These are phyloP conservation scores for Plectropomus leopardus DNA, from an alignment of 2,113 vertebrate genomes.

Conservation along the genomic window DNA sequence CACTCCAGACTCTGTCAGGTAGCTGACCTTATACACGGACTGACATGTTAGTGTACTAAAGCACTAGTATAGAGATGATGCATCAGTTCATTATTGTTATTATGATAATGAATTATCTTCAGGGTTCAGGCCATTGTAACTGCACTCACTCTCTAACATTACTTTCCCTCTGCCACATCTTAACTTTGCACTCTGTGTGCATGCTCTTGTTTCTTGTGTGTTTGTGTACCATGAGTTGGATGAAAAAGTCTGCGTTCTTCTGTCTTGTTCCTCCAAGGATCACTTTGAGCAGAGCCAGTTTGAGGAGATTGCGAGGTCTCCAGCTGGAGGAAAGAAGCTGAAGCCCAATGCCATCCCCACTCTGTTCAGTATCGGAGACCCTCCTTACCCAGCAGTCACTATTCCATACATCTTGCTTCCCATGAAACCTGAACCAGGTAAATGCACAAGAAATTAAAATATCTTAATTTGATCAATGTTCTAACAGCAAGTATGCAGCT, in stretches of 20 bases:
- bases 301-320: slow-evolving; percentile 86
- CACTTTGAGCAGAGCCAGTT: slow-evolving; percentile 88
- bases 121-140: background rate
- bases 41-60: background rate
- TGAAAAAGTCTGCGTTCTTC: too few species aligned
- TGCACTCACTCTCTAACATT: background rate
- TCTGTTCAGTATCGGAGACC: slow-evolving; percentile 81
- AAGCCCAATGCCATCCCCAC: slow-evolving; percentile 88
- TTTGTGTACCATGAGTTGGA: too few species aligned
- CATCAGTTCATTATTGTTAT: background rate
- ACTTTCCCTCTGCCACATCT: background rate
- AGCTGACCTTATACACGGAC: slow-evolving; percentile 50
- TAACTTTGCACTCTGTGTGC: background rate
- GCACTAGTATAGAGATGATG: background rate
- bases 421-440: slow-evolving; percentile 85
- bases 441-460: background rate
- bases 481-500: background rate
- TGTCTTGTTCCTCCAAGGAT: slow-evolving; percentile 71
- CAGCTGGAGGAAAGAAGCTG: slow-evolving; percentile 86
- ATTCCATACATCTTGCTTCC: slow-evolving; percentile 70
- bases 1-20: slow-evolving; percentile 87
- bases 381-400: slow-evolving; percentile 78
- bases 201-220: background rate
- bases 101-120: background rate
- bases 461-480: too few species aligned